Conservation (phyloP, 1,140 invertebrate genomes). For the Gonioctena quinquepunctata region DNA sequence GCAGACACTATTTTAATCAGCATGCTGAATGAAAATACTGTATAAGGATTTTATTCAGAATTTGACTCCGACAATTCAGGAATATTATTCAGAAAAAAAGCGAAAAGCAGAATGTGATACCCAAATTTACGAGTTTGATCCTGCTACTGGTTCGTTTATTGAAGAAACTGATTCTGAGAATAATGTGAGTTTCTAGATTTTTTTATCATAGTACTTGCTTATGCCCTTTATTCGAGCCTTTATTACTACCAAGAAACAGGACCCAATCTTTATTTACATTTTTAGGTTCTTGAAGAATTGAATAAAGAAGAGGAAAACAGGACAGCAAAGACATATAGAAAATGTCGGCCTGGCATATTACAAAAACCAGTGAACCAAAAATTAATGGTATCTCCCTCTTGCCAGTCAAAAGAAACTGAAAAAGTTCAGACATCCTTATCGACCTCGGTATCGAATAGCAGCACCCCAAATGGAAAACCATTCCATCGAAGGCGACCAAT, state of each 20-base stretch:
- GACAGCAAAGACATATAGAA: conserved; percentile 6
- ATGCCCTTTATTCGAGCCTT: conserved; percentile 5
- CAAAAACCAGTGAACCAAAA: conserved; percentile 4
- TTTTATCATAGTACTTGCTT: conserved; percentile 8
- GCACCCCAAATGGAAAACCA: conserved; percentile 1
- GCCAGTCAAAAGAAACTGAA: conserved; percentile 9
- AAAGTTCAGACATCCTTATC: conserved; percentile 5
- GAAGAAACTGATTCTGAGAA: conserved; percentile 5
- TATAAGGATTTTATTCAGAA: not conserved
- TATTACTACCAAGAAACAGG: conserved; percentile 7
- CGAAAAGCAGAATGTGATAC: conserved; percentile 8
- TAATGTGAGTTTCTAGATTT: conserved; percentile 2
- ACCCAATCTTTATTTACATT: not conserved
- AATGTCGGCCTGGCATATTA: not conserved
- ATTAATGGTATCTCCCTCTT: not conserved
- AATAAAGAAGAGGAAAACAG: conserved; percentile 4
- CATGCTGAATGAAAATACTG: not conserved
- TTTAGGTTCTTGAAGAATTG: conserved; percentile 3
- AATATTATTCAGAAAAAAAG: conserved; percentile 1
- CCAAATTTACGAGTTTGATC: not conserved
- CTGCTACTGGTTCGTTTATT: conserved; percentile 1
- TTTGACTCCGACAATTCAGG: not conserved
- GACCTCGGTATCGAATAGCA: not conserved
- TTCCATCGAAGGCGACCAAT: not conserved
- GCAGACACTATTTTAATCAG: not conserved